phyloP scores from a whole-genome alignment of 2,888 invertebrate species.

The Empis livida region DNA sequence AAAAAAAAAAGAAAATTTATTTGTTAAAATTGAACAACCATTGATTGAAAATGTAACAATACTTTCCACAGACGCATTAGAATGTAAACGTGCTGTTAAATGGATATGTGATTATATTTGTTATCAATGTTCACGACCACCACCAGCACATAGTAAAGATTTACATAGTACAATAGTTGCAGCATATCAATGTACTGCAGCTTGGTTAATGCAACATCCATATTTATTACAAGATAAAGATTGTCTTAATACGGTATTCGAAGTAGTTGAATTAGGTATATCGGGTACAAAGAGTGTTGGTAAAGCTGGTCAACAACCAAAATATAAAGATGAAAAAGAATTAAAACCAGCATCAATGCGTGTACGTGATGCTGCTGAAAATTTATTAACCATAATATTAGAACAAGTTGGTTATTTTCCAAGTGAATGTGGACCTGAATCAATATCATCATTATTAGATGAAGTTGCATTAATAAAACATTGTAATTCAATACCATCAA shows the following conservation, averaged over 20 bases:
- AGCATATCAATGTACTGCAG: conserved; percentile 79
- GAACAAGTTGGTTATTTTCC: conserved; percentile 84
- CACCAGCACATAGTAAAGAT: conserved; percentile 85
- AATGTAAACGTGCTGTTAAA: conserved; percentile 85
- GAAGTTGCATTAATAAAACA: conserved; percentile 71
- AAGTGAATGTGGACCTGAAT: conserved; percentile 70
- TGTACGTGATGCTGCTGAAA: conserved; percentile 95
- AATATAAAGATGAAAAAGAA: conserved; percentile 92
- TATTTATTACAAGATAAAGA: conserved; percentile 81
- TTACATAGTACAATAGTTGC: conserved; percentile 90
- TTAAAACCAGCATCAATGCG: conserved; percentile 94
- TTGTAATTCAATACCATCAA: conserved; percentile 47
- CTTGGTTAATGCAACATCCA: conserved; percentile 88
- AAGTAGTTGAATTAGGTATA: conserved; percentile 94
- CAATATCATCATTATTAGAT: conserved; percentile 74
- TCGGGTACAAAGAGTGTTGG: conserved; percentile 85
- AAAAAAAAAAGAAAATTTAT: conserved; percentile 22
- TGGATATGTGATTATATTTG: conserved; percentile 98
- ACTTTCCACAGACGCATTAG: conserved; percentile 60
- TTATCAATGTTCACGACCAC: conserved; percentile 88
- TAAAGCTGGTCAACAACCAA: conserved; percentile 77
- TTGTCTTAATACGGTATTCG: conserved; percentile 83
- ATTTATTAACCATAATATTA: conserved; percentile 75
- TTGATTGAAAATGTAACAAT: conserved; percentile 34
- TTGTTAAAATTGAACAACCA: conserved; percentile 35